Base-by-base conservation (phyloP, 1,140 invertebrate species). In the Cotesia typhae region DNA sequence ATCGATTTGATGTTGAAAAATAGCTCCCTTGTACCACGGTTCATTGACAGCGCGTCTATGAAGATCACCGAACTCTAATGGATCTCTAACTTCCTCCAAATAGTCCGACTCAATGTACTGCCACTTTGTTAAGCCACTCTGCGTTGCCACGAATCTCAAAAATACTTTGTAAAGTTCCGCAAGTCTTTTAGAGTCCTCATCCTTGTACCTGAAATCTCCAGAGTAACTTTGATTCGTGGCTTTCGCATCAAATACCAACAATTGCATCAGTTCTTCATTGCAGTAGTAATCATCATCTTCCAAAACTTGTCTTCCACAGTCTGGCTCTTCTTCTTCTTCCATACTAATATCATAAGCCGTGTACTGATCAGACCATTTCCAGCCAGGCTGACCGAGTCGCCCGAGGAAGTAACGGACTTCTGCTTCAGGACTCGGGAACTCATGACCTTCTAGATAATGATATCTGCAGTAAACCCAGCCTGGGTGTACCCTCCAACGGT, bases 391-490 rank as follows among this genome's bases (percentile, higher is more conserved):
- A 38, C 88, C 87, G 78, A 94, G 90, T 77, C 89, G 88, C 5
- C 84, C 81, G 53, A 96, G 82, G 81, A 96, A 96, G 76, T 94
- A 91, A 9, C 90, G 84, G 6, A 96, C 77, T 80, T 94, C 93
- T 0, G 90, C 89, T 84, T 96, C 94, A 2, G 92, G 88, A 12
- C 85, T 91, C 7, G 89, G 81, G 75, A 93, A 94, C 72, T 92
- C 89, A 74, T 93, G 91, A 0, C 90, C 90, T 81, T 93, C 91
- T 61, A 92, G 84, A 80, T 95, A 94, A 80, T 95, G 94, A 83
- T 94, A 96, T 76, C 94, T 93, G 84, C 95, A 96, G 80, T 96
- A 96, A 0, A 93, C 90, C 95, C 95, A 97, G 77, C 94, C 91
- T 0, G 95, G 95, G 88, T 97, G 94, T 14, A 97, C 89, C 80